Evolutionary conservation across 2,797 vertebrate genomes (phyloP).

Genomic region (Nannoperca australis): DNA sequence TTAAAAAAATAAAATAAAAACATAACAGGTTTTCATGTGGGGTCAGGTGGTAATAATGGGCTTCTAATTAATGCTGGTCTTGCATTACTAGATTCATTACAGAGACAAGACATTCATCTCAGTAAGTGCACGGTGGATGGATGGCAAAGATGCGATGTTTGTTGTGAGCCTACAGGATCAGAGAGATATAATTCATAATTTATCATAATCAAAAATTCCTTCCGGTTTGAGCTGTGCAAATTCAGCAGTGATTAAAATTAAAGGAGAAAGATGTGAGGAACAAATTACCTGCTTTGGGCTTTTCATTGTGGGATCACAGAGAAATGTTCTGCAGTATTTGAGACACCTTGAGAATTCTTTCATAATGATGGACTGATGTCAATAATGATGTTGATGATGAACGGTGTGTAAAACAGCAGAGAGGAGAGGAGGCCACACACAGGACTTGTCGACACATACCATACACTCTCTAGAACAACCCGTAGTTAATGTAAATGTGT

Average conservation of each 20-base stretch:
- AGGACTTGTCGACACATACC: neutral
- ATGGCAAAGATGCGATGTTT: conserved; percentile 4
- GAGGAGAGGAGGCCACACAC: neutral
- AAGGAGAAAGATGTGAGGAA: neutral
- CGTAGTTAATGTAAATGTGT: neutral
- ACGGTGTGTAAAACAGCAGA: neutral
- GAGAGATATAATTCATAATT: conserved; percentile 29
- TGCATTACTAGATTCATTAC: conserved; percentile 49
- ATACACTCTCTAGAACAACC: neutral
- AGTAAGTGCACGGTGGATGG: conserved; percentile 26
- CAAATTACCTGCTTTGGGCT: conserved; percentile 23
- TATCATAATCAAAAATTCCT: conserved; percentile 9
- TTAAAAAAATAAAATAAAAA: neutral
- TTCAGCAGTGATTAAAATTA: conserved; percentile 24
- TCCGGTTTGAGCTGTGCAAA: conserved; percentile 14
- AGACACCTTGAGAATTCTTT: neutral
- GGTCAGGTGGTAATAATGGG: conserved; percentile 46
- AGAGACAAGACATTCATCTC: conserved; percentile 35
- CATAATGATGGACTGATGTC: neutral
- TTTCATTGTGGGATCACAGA: conserved; percentile 15
- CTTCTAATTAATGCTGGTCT: conserved; percentile 51
- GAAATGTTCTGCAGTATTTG: neutral
- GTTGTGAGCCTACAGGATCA: conserved; percentile 24
- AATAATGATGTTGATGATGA: neutral
- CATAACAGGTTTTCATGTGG: conserved; percentile 14